Evolutionary conservation across 2,888 invertebrate species (phyloP), one percentile per base, ranked within the genome.

Genomic region (Gastracanthus pulcherrimus): DNA sequence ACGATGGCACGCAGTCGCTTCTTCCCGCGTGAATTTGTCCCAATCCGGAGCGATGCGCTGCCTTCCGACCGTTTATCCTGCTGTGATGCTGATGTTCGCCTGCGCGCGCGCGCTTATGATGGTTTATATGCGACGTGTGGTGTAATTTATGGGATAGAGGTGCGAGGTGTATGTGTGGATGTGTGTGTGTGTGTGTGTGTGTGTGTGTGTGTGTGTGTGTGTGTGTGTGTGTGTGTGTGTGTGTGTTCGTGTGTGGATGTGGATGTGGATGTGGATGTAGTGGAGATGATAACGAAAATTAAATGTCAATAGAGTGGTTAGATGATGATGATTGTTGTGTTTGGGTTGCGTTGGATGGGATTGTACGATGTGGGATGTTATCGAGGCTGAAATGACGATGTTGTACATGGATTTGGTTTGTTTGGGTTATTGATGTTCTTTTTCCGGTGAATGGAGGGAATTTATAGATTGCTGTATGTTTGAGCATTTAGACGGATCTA

Each of bases 201-300:
- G 55, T n/a, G n/a, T n/a, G n/a, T n/a, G n/a, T n/a, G n/a, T n/a
- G 16, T 3, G 29, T 29, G 29, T n/a, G n/a, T 6, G 3, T 34
- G n/a, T 34, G 16, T 48, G 16, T 60, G 19, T 11, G 16, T 11
- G n/a, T 19, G 51, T n/a, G 16, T 7, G 5, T 19, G 45, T 16
- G 45, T 9, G 51, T 2, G 55, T n/a, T n/a, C n/a, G n/a, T n/a
- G n/a, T n/a, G n/a, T n/a, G n/a, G n/a, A n/a, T n/a, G n/a, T n/a
- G n/a, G n/a, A n/a, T n/a, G n/a, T n/a, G n/a, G n/a, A n/a, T n/a
- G n/a, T n/a, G 55, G 72, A 36, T 71, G 31, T 26, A 58, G 3
- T 45, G 16, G 69, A 45, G 26, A 48, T 26, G 60, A 62, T 74
- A 74, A 74, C 41, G 62, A 38, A 74, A 74, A 74, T 74, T 62